Base-by-base conservation (phyloP, 2,888 invertebrate genomes). In the Ectropis crepuscularia region DNA sequence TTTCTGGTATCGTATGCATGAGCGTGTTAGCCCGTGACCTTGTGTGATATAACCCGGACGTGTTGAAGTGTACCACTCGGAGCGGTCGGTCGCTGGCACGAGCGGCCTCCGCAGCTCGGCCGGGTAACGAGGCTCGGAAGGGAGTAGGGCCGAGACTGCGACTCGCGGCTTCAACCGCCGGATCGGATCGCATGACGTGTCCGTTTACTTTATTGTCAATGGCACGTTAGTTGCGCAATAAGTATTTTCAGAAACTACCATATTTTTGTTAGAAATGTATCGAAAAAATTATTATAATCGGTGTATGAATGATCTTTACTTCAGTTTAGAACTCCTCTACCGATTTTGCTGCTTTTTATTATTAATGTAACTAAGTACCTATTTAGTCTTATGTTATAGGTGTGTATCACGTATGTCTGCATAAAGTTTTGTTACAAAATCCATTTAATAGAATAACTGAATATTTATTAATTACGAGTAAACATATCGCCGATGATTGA, bases 111-210 rank as follows among this genome's bases (percentile, higher is more conserved):
- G 67, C 46, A 65, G 74, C 69, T 78, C 60, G 70, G 75, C 53
- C 57, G 77, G 50, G 51, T 80, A 72, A 75, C 78, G 87, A 82
- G 87, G 86, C 87, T 70, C 86, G 74, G 73, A 75, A 76, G 81
- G 83, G 82, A 74, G 76, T 73, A 81, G 80, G 81, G 68, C 79
- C 74, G 63, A 61, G 65, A 74, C 47, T 37, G 66, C 57, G 53
- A 47, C 49, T 67, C 16, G 16, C 16, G 16, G 16, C 16, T 53
- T 57, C 53, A 59, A 47, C 49, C 55, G 45, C 43, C 45, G 10
- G 42, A 61, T 48, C 48, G 55, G 54, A 47, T 43, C 57, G 49
- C 38, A 50, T 68, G 63, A 65, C 60, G 57, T 54, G 38, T 58
- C 61, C 54, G 7, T 60, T 61, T 61, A 55, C 59, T 63, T 70